Evolutionary conservation across 2,888 invertebrate genomes (phyloP).

Genomic region (Leucozona laternaria): DNA sequence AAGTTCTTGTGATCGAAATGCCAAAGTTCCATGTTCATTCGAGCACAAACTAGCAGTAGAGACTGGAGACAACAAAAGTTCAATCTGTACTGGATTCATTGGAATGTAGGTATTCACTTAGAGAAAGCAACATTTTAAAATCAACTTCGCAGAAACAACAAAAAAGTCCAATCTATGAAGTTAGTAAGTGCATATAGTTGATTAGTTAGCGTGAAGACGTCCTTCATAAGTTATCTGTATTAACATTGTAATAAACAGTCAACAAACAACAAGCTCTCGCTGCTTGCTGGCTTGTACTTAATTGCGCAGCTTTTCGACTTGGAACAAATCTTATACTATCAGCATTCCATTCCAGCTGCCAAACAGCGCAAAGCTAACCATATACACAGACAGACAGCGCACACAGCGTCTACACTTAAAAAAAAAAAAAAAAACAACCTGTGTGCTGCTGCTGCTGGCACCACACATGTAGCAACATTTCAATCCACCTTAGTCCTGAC

Average conservation of each 20-base stretch:
- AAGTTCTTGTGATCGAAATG: too few species aligned
- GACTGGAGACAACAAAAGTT: background rate
- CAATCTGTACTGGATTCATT: background rate
- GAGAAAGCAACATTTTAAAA: constrained; percentile 13
- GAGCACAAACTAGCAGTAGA: too few species aligned
- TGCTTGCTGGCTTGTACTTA: constrained; percentile 51
- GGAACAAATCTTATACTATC: constrained; percentile 72
- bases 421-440: constrained; percentile 57
- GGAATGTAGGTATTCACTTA: background rate
- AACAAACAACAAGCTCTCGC: constrained; percentile 42
- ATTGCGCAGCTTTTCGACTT: constrained; percentile 71
- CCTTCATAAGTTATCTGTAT: constrained; percentile 60
- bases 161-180: background rate
- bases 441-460: constrained; percentile 10
- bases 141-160: background rate
- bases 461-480: constrained; percentile 51
- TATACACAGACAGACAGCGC: constrained; percentile 1
- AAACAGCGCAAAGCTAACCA: constrained; percentile 10
- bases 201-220: constrained; percentile 69
- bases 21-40: too few species aligned
- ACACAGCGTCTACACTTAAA: background rate
- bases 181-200: background rate
- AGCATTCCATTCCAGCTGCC: constrained; percentile 73
- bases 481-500: constrained; percentile 76
- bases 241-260: constrained; percentile 67